A percentile compares a stretch with the other conserved stretches of the same genome.
Evolutionary conservation across 1,140 invertebrate genomes (phyloP).

Genomic region (Lethrus apterus): DNA sequence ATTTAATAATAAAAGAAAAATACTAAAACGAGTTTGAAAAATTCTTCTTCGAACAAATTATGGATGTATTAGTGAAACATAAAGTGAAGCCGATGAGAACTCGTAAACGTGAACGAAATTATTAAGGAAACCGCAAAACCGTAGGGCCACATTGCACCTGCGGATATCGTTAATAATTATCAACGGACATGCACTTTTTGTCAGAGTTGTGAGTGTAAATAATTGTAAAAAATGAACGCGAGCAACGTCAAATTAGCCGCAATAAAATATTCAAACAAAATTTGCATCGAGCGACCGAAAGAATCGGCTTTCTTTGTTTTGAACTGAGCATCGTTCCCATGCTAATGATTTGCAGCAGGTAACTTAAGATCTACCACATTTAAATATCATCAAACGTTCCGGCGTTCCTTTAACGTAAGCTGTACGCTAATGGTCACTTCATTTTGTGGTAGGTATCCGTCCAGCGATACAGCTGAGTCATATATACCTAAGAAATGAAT

Average conservation of each 20-base stretch:
- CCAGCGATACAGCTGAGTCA: slow-evolving; percentile 31
- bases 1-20: no score
- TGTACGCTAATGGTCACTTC: slow-evolving; percentile 12
- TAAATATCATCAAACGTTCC: slow-evolving; percentile 21
- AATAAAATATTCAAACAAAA: no score
- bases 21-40: no score
- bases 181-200: no score
- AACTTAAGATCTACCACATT: slow-evolving; percentile 20
- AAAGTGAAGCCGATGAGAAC: slow-evolving; percentile 10
- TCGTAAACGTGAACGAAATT: slow-evolving; percentile 9
- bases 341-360: slow-evolving; percentile 33
- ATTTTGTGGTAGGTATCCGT: slow-evolving; percentile 8
- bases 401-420: slow-evolving; percentile 8
- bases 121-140: slow-evolving; percentile 22
- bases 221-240: no score
- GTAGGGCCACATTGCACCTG: slow-evolving; percentile 17
- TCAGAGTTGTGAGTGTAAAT: no score
- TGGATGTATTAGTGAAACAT: no score
- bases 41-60: no score
- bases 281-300: no score
- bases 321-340: slow-evolving; percentile 26
- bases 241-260: no score
- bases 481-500: slow-evolving; percentile 33
- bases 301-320: slow-evolving; percentile 25
- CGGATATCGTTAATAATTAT: slow-evolving; percentile 24